Base-by-base conservation (phyloP, 1,140 invertebrate genomes). In the Zelostemma sp. region DNA sequence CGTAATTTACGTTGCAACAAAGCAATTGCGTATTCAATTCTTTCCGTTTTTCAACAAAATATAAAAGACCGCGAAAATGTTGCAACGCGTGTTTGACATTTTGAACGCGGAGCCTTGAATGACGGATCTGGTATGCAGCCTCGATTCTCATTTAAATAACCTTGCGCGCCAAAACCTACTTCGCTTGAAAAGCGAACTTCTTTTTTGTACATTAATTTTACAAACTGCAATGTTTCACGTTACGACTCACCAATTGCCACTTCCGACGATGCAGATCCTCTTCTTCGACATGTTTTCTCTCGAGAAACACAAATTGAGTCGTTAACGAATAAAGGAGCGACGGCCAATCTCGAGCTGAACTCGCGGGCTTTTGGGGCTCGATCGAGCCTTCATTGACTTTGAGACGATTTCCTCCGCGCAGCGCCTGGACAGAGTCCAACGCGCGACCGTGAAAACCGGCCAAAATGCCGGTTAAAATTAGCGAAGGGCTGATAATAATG, bases 231-330 rank as follows among this genome's bases (percentile, higher is more conserved):
- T 31, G 11, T 31, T 31, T 6, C 11, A 31, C 11, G 11, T 31
- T 6, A 11, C 11, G 28, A 73, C 82, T 81, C 87, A 91, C 90
- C 91, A 92, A 78, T 92, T 92, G 56, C 91, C 91, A 60, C 90
- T 91, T 65, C 91, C 91, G 56, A 92, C 86, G 71, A 92, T 89
- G 70, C 89, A 89, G 53, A 92, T 79, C 69, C 81, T 86, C 53
- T 86, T 86, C 67, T 88, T 88, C 6, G 73, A 75, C 70, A 73
- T 68, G 51, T 35, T 64, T 78, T 53, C 25, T 18, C 40, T 25
- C n/a, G n/a, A n/a, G n/a, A n/a, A n/a, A n/a, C n/a, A n/a, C n/a
- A n/a, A n/a, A n/a, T n/a, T n/a, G n/a, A n/a, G n/a, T n/a, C n/a
- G n/a, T n/a, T n/a, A n/a, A 59, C 15, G 21, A 55, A 43, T 31